Base-by-base conservation (phyloP, 2,888 invertebrate genomes). In the Ceramica pisi region DNA sequence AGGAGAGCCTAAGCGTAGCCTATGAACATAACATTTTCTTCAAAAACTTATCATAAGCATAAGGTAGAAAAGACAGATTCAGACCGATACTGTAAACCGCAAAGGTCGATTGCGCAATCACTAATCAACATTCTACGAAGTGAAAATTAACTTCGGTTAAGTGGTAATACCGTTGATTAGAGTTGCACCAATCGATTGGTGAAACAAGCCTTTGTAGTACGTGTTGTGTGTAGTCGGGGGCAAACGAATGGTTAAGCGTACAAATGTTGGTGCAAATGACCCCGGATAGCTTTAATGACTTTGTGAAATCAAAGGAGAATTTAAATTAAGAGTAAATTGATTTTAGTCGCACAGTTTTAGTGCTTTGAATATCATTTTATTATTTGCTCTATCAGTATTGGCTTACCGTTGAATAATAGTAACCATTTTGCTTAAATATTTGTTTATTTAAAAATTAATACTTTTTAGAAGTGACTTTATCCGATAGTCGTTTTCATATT, bases 241-340 rank as follows among this genome's bases (percentile, higher is more conserved):
- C 38, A 82, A 82, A 82, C 75, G 46, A 55, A 51, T 75, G 79
- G 80, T 74, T 68, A 55, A 62, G n/a, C 35, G 55, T 63, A 67
- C 63, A 64, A 71, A 72, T 46, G 44, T 65, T 38, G 57, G 61
- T 67, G 80, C 80, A 73, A 79, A 57, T 79, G 50, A 79, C 65
- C 74, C 23, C 53, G 12, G 12, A 44, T 21, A 10, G 48, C 38
- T 46, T 51, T 65, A 70, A 65, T 81, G 57, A 61, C 48, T 77
- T 31, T 48, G 26, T 0, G 61, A 48, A 81, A 76, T 69, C 44
- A 55, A 26, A 63, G 19, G 35, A 35, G 21, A 53, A 23, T 71
- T 53, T 31, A 31, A 75, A 69, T 62, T 56, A 44, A 26, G 53
- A 55, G 23, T 26, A 10, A 53, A 51, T 51, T 38, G 9, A 56